phyloP scores from a whole-genome alignment of 2,888 invertebrate genomes.

The Drosophila testacea region DNA sequence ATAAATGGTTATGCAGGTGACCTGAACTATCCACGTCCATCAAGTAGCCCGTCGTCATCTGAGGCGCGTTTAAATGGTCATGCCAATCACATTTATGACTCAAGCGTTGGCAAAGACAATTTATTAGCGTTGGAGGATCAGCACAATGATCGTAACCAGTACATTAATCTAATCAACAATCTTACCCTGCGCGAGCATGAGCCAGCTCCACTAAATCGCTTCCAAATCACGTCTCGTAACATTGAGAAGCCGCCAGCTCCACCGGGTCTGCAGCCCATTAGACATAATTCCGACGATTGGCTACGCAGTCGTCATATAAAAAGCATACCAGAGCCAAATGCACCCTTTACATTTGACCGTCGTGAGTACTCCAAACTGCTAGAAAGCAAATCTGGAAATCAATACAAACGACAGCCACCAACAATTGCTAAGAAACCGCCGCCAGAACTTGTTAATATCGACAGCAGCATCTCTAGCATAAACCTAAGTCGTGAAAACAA shows the following conservation, averaged over 20 bases:
- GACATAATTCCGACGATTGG: slow-evolving; percentile 23
- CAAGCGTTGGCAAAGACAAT: slow-evolving; percentile 19
- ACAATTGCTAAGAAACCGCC: slow-evolving; percentile 14
- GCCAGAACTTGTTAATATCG: slow-evolving; percentile 3
- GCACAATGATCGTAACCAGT: slow-evolving; percentile 59
- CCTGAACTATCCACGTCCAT: slow-evolving; percentile 32
- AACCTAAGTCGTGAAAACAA: not conserved
- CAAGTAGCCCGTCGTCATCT: slow-evolving; percentile 41
- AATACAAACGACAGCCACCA: not conserved
- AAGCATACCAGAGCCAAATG: slow-evolving; percentile 2
- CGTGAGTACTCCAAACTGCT: slow-evolving; percentile 47
- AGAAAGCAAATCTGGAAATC: slow-evolving; percentile 2
- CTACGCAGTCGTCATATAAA: slow-evolving; percentile 10
- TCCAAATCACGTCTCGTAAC: slow-evolving; percentile 1
- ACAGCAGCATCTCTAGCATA: not conserved
- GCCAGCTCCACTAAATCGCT: not conserved
- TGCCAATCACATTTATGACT: slow-evolving; percentile 15
- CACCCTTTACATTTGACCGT: slow-evolving; percentile 8
- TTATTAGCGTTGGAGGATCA: slow-evolving; percentile 40
- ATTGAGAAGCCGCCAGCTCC: slow-evolving; percentile 21
- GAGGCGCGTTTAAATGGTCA: slow-evolving; percentile 40
- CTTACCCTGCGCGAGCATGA: slow-evolving; percentile 47
- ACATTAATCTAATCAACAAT: slow-evolving; percentile 61
- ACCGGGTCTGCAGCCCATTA: slow-evolving; percentile 25
- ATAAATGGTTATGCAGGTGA: slow-evolving; percentile 49